These are phyloP conservation scores for Agriopis leucophaearia DNA, from an alignment of 2,888 invertebrate species.

Conservation along the genomic window DNA sequence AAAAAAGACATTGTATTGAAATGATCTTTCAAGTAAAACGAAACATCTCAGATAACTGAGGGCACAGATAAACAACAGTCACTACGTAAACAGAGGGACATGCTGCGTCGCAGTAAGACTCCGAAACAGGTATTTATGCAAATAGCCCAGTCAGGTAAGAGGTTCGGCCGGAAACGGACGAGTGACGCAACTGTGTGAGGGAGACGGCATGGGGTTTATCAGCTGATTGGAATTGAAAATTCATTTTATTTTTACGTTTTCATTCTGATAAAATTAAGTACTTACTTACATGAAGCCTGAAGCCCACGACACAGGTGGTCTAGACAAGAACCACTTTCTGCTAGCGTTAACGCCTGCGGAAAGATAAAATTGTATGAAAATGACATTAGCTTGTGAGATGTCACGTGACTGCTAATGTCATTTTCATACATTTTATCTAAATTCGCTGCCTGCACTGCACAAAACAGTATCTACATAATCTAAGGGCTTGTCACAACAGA, in stretches of 20 bases:
- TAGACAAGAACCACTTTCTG: too few relatives aligned
- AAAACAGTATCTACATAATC: too few relatives aligned
- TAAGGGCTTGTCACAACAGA: too few relatives aligned
- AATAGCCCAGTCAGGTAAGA: slow-evolving; percentile 49
- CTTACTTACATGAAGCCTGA: too few relatives aligned
- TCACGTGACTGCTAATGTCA: too few relatives aligned
- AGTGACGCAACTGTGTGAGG: slow-evolving; percentile 57
- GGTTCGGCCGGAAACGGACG: slow-evolving; percentile 62
- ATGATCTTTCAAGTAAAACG: background rate
- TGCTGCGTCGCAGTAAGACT: slow-evolving; percentile 23
- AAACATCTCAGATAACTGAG: background rate
- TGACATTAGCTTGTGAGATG: too few relatives aligned
- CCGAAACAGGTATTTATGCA: slow-evolving; percentile 48
- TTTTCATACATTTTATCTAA: too few relatives aligned
- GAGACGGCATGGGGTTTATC: slow-evolving; percentile 49
- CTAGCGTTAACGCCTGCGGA: too few relatives aligned
- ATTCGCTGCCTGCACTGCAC: too few relatives aligned
- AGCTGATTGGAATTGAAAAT: slow-evolving; percentile 52
- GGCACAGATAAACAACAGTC: background rate
- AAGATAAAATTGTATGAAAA: too few relatives aligned
- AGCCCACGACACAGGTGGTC: too few relatives aligned
- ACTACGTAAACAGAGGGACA: slow-evolving; percentile 22
- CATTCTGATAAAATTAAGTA: background rate
- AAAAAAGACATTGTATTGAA: slow-evolving; percentile 35
- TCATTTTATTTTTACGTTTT: background rate